phyloP scores from a whole-genome alignment of 2,797 vertebrate species.

The Apodemus agrarius region DNA sequence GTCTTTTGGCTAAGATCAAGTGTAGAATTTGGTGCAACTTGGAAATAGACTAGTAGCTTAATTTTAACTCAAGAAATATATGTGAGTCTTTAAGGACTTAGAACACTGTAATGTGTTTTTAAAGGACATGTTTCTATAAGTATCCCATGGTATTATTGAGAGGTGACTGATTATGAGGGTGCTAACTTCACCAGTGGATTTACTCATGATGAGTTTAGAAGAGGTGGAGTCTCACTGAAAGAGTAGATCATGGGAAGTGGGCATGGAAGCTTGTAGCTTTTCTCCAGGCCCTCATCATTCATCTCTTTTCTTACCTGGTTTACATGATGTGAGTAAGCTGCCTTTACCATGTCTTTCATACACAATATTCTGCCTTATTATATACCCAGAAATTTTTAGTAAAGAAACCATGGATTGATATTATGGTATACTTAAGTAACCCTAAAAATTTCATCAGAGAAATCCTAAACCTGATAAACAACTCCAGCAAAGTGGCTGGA shows the following conservation, averaged over 20 bases:
- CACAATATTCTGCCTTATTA: background rate
- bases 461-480: too few relatives aligned
- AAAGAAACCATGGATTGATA: background rate
- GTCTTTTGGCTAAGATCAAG: too few relatives aligned
- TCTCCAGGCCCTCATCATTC: background rate
- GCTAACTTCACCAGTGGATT: background rate
- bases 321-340: background rate
- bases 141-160: background rate
- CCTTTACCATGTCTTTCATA: background rate
- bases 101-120: background rate
- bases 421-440: too few relatives aligned
- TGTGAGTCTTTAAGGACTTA: background rate
- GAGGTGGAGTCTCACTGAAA: background rate
- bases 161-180: background rate
- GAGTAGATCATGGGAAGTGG: background rate
- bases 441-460: too few relatives aligned
- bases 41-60: background rate
- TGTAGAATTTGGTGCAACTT: background rate
- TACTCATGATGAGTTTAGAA: background rate
- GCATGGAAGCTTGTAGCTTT: background rate
- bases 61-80: background rate
- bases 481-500: too few relatives aligned
- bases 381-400: background rate
- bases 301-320: background rate
- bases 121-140: background rate